Base-by-base conservation (phyloP, 1,140 invertebrate species). In the Zophobas atratus region DNA sequence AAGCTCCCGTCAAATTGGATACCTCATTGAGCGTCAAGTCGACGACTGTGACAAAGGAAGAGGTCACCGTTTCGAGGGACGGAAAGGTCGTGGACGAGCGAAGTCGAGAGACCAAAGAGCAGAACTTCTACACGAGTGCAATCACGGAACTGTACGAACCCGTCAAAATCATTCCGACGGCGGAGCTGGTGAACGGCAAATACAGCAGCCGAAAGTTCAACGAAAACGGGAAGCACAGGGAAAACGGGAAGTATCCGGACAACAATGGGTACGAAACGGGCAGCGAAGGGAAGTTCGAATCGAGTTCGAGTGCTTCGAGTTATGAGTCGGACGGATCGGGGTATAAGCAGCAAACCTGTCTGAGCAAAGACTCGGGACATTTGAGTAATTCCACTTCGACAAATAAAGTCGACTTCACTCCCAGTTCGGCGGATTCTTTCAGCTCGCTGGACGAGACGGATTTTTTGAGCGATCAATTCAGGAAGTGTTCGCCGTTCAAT, bases 11-110 rank as follows among this genome's bases (percentile, higher is more conserved):
- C 1, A 90, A 92, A 78, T 86, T 94, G 80, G 93, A 94, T 85
- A 93, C 93, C 8, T 92, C 91, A 48, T 86, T 94, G 72, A 93
- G 91, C 76, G 92, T 94, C 1, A 93, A 93, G 82, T 93, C 92
- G 2, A 92, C 92, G 39, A 90, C 93, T 32, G 90, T 93, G 34
- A 94, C 93, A 49, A 92, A 91, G 72, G 93, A 94, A 83, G 92
- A 93, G 81, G 91, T 94, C 71, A 92, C 92, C 0, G 92, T 94
- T 20, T 90, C 92, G 1, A 88, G 91, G 6, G 91, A 90, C 71
- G 93, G 93, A 1, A 89, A 90, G 80, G 88, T 94, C 43, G 89
- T 94, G 0, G 93, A 94, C 85, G 93, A 94, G 81, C 85, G 93
- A 1, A 92, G 90, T 71, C 89, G 91, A 43, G 93, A 94, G 85